Conservation (phyloP, 1,140 invertebrate genomes). For the Achatina immaculata region DNA sequence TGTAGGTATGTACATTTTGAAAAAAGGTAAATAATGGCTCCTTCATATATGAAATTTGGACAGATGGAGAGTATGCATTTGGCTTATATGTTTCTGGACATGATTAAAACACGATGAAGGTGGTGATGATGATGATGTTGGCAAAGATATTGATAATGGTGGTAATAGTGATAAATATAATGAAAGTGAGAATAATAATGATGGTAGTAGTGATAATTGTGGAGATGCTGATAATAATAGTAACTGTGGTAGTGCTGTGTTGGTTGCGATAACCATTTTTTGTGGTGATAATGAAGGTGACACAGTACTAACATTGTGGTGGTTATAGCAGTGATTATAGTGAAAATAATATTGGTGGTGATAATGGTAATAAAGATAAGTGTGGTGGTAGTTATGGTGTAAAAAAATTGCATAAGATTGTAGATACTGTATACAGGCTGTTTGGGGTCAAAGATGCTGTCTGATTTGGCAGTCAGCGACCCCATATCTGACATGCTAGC, state of each 20-base stretch:
- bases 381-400: background rate
- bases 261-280: no score
- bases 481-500: no score
- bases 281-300: no score
- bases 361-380: no score
- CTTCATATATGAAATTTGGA: background rate
- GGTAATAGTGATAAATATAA: background rate
- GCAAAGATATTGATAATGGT: background rate
- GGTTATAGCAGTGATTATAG: no score
- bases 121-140: background rate
- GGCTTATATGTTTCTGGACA: background rate
- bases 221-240: no score
- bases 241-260: no score
- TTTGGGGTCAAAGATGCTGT: no score
- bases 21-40: background rate
- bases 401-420: background rate
- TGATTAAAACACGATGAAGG: background rate
- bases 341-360: no score
- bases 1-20: conserved; percentile 6
- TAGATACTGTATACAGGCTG: background rate
- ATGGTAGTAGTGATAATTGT: no score
- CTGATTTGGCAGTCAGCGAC: no score
- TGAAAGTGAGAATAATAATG: background rate
- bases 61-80: background rate
- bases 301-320: no score